Evolutionary conservation across 2,797 vertebrate species (phyloP), one percentile per base, ranked within the genome.

Genomic region (Austrolebias charrua): DNA sequence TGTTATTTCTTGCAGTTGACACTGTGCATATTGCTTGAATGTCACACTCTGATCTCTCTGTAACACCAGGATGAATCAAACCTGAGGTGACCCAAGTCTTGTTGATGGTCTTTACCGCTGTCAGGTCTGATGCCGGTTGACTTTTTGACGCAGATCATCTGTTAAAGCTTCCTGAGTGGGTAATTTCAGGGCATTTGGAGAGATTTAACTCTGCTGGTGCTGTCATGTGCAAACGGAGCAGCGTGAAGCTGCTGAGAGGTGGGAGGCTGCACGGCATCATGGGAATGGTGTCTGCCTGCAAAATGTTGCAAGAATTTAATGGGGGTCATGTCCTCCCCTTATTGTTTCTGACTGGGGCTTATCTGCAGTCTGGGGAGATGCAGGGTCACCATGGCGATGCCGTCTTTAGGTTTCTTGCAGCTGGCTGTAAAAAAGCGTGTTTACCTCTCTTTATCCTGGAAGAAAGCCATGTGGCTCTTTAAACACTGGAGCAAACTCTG

Each of bases 141-240:
- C 81, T 86, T 85, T 85, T 86, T 79, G 51, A 56, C 64, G 72
- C 62, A 54, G 55, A 76, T 62, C 63, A 47, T 65, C 73, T 55
- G 51, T 77, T 69, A 83, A 75, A 78, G 20, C 63, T 52, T 40
- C 73, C 55, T 71, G 14, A 75, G 54, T 55, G 60, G 70, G 79
- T 77, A 71, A 80, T 80, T 75, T 80, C 57, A 75, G 79, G 82
- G 78, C 68, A 85, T 86, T 85, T 75, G 71, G 46, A 74, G 45
- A 67, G 80, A 73, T 83, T 82, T 85, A 84, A 60, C 68, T 69
- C 60, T 59, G 71, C 71, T 66, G 68, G 29, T 57, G 62, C 73
- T 71, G 71, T 71, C 75, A 69, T 80, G 70, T 84, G 73, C 65
- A 78, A 74, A 86, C 43, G 60, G 13, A 1, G 47, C 31, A 53